Percentiles rank a stretch among this genome's conserved stretches.
phyloP scores from a whole-genome alignment of 1,140 invertebrate species.

The Vanessa tameamea region DNA sequence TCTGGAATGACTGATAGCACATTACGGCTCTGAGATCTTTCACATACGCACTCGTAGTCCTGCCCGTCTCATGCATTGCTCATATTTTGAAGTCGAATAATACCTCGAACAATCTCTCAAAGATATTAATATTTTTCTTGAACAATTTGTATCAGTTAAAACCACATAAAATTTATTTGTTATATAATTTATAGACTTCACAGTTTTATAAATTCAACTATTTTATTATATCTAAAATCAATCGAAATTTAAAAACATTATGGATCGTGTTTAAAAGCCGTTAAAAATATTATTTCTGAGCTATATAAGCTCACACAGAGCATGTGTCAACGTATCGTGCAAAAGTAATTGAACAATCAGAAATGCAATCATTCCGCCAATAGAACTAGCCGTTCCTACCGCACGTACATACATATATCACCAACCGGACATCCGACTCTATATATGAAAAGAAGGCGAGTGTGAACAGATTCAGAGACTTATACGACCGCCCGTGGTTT shows the following conservation, averaged over 20 bases:
- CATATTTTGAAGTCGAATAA: no score
- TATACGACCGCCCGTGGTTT: slow-evolving; percentile 1
- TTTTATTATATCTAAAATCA: no score
- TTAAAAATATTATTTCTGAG: not conserved
- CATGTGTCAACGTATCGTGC: not conserved
- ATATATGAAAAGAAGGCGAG: slow-evolving; percentile 9
- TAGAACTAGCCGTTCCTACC: slow-evolving; percentile 1
- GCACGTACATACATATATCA: slow-evolving; percentile 7
- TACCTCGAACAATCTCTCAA: no score
- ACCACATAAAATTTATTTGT: no score
- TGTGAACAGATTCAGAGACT: slow-evolving; percentile 7
- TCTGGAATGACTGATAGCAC: no score
- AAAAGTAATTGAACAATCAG: slow-evolving; percentile 15
- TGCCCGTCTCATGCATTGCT: no score
- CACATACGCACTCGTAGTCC: no score
- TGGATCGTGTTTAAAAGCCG: not conserved
- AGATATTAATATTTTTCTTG: no score
- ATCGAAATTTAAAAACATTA: not conserved
- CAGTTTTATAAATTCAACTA: no score
- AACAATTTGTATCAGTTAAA: no score
- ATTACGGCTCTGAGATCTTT: no score
- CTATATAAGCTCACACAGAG: not conserved
- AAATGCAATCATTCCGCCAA: slow-evolving; percentile 14
- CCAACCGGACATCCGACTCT: slow-evolving; percentile 4
- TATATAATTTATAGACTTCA: no score